Base-by-base conservation (phyloP, 1,140 invertebrate genomes). In the Eueides isabella region DNA sequence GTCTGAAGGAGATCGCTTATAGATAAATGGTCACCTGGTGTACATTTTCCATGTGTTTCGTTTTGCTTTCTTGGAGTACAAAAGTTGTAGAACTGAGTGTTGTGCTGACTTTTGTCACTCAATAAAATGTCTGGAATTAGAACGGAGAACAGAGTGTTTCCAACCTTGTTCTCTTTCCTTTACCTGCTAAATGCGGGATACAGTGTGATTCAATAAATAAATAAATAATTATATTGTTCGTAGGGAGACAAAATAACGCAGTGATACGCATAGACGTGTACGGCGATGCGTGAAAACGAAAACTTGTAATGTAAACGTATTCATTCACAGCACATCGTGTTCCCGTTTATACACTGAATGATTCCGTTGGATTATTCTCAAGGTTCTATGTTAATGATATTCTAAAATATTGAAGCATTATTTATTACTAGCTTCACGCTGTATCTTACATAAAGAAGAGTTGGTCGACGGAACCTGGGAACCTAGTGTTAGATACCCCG, bases 251-350 rank as follows among this genome's bases (percentile, higher is more conserved):
- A 55, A 23, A 55, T 12, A 9, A 26, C 3, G 2, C 1, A 23
- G 19, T 41, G 23, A 67, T 6, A 19, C 28, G 44, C 9, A 19
- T 35, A 29, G 69, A 71, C 61, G 35, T 61, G 63, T 35, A 29
- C 62, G 33, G 12, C 31, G 74, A 61, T 16, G 67, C 74, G 68
- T 75, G 74, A 67, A 75, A 75, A 75, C 65, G 74, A 67, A 70
- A 66, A 61, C 30, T 66, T 44, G 38, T 67, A 31, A 48, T 69
- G 67, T 69, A 33, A 65, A 71, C 61, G 69, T 44, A 69, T 71
- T 71, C 61, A 48, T 71, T 71, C 61, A 71, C 63, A 41, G 31
- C 66, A 31, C 66, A 31, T 33, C 48, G 55, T 61, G 48, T 26
- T 35, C 55, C 19, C 23, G 55, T 61, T 61, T 61, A 68, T 30